phyloP scores from a whole-genome alignment of 1,140 invertebrate genomes.

The Saccostrea glomerata region DNA sequence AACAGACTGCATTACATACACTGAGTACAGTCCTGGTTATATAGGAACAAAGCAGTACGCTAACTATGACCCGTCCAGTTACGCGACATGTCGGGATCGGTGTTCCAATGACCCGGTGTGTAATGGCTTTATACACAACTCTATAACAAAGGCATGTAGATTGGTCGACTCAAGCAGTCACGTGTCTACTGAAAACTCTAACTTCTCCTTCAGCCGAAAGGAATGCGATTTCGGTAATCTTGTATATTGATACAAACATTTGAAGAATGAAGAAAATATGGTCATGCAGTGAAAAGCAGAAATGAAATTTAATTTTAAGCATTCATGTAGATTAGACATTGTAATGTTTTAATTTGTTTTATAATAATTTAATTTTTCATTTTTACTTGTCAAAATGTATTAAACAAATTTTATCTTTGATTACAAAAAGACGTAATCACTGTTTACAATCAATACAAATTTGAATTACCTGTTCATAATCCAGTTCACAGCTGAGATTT shows the following conservation, averaged over 20 bases:
- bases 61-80: not conserved
- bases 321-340: too few relatives aligned
- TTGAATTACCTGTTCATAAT: too few relatives aligned
- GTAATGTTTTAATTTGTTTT: too few relatives aligned
- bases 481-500: too few relatives aligned
- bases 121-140: conserved; percentile 6
- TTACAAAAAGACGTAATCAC: too few relatives aligned
- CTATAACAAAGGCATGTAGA: not conserved
- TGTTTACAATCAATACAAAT: too few relatives aligned
- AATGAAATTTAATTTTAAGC: too few relatives aligned
- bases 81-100: not conserved
- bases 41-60: not conserved
- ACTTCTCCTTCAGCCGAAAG: conserved; percentile 14
- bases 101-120: not conserved
- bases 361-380: too few relatives aligned
- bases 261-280: not conserved
- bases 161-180: not conserved
- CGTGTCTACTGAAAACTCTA: not conserved
- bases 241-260: not conserved
- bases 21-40: not conserved
- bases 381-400: too few relatives aligned
- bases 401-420: too few relatives aligned
- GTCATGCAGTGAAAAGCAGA: too few relatives aligned
- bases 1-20: conserved; percentile 4
- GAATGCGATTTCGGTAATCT: not conserved